Percentiles rank a stretch among this genome's conserved stretches.
These are phyloP conservation scores for Aphelinus atriplicis DNA, from an alignment of 1,140 invertebrate genomes.

Conservation along the genomic window DNA sequence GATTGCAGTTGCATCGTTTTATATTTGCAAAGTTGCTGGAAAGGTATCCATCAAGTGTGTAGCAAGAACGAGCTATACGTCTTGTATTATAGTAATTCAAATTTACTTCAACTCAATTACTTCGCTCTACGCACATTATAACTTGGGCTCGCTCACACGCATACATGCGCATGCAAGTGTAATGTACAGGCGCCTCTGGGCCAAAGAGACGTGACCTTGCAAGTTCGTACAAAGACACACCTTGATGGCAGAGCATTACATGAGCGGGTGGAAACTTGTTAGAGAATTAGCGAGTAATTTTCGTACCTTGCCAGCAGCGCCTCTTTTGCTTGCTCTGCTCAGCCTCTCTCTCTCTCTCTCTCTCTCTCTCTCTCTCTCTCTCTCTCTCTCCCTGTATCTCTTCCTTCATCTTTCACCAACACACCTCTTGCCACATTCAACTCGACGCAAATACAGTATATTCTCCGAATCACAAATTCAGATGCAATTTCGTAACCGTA, in stretches of 20 bases:
- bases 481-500: too few species aligned
- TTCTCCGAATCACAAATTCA: too few species aligned
- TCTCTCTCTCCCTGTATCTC: too few species aligned
- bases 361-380: neutral
- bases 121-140: constrained; percentile 15
- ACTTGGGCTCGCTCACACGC: constrained; percentile 16
- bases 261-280: constrained; percentile 25
- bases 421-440: too few species aligned
- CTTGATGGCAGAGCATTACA: constrained; percentile 25
- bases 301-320: constrained; percentile 34
- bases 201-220: constrained; percentile 37
- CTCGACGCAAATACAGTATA: too few species aligned
- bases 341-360: constrained; percentile 3
- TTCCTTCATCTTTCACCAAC: too few species aligned
- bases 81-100: constrained; percentile 36
- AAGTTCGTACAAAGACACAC: constrained; percentile 21
- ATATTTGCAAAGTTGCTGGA: neutral
- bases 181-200: constrained; percentile 31
- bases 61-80: neutral
- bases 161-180: neutral
- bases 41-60: constrained; percentile 1
- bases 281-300: constrained; percentile 48
- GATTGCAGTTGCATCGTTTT: neutral
- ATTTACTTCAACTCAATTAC: constrained; percentile 30
- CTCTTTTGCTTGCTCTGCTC: neutral